Base-by-base conservation (phyloP, 2,888 invertebrate genomes). In the Drosophila pseudotalamancana region DNA sequence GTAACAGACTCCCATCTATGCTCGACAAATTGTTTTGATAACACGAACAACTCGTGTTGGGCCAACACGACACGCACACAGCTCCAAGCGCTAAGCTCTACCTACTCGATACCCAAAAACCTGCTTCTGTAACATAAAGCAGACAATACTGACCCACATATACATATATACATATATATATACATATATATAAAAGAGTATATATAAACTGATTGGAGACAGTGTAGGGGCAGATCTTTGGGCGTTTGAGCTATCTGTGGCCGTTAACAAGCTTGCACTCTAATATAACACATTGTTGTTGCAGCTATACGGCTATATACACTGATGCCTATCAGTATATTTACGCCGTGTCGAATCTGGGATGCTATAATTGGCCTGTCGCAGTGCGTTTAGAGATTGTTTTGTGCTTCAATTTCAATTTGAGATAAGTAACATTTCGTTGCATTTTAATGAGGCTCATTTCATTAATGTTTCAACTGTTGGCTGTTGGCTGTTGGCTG, bases 351-450 rank as follows among this genome's bases (percentile, higher is more conserved):
- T 75, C 68, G 59, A 64, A 72, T 74, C 62, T 1, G 19, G 32
- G 32, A 57, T 27, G 56, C 53, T 57, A 42, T 73, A 77, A 72
- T 72, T 74, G 68, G 77, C 55, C 53, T 9, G 21, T 40, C 34
- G 5, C 25, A 45, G 61, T 72, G 51, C 48, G 56, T 64, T 55
- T 60, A 43, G 48, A 77, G 63, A 77, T 66, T 76, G 86, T 73
- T 82, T 82, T 82, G 76, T 73, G 72, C 72, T 69, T 69, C 72
- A 75, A 77, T 75, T 72, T 80, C 87, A 86, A 80, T 85, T 85
- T 88, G 75, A 85, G 84, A 85, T 88, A 88, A 83, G 76, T 83
- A 76, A 88, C 87, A 83, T 80, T 85, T 88, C 88, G 88, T 88
- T 85, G 84, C 84, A 85, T 85, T 85, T 88, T 85, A 85, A 85